phyloP scores from a whole-genome alignment of 2,113 vertebrate species.

The Tapirus terrestris region DNA sequence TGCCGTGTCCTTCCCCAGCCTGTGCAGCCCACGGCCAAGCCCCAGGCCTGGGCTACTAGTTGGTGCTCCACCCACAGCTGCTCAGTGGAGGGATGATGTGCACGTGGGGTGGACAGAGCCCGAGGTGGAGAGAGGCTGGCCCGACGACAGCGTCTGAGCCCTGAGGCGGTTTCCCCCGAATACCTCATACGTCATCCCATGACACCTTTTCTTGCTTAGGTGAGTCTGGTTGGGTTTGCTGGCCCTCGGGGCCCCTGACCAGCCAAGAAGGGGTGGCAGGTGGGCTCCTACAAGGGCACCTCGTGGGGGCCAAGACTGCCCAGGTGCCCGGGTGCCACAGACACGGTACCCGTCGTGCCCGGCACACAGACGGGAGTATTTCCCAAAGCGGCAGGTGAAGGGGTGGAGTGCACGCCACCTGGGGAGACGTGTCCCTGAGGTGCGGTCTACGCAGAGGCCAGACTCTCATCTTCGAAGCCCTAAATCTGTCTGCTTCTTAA shows the following conservation, averaged over 20 bases:
- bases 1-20: too few species aligned
- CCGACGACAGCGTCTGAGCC: too few species aligned
- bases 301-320: background rate
- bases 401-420: background rate
- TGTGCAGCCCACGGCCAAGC: too few species aligned
- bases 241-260: background rate
- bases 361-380: accelerated
- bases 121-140: too few species aligned
- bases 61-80: background rate
- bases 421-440: background rate
- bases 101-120: too few species aligned
- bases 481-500: background rate
- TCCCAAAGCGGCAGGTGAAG: background rate
- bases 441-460: accelerated
- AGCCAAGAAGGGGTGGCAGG: background rate
- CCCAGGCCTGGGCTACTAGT: too few species aligned
- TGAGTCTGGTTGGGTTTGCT: background rate
- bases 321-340: background rate
- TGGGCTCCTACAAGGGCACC: too few species aligned
- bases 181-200: too few species aligned
- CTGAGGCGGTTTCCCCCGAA: background rate
- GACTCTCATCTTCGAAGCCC: accelerated
- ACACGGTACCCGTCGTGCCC: background rate
- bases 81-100: background rate
- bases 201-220: background rate